Evolutionary conservation across 2,797 vertebrate species (phyloP).

Genomic region (Rhadinocentrus ornatus): DNA sequence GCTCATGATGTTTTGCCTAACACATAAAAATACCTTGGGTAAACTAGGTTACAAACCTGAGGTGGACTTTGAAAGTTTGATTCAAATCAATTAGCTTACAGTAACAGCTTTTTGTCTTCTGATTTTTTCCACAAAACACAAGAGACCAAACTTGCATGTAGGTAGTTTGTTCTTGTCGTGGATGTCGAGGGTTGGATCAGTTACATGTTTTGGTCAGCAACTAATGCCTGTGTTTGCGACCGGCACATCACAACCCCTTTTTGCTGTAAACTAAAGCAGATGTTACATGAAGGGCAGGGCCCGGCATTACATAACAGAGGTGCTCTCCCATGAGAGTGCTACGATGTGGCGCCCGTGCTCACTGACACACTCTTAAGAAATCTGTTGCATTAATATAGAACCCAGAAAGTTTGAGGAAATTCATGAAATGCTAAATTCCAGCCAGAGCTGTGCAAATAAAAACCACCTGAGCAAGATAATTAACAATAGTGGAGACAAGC

Average conservation of each 20-base stretch:
- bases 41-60: too few relatives aligned
- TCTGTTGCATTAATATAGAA: constrained; percentile 5
- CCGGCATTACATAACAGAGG: constrained; percentile 64
- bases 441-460: constrained; percentile 19
- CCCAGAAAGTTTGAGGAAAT: constrained; percentile 1
- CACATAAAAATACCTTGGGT: too few relatives aligned
- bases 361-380: constrained; percentile 2
- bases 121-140: constrained; percentile 11
- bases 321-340: constrained; percentile 18
- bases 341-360: not conserved
- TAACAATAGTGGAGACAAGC: constrained; percentile 25
- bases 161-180: not conserved
- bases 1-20: not conserved
- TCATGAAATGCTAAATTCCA: not conserved
- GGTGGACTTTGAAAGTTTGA: too few relatives aligned
- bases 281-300: constrained; percentile 56
- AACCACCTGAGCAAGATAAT: constrained; percentile 60
- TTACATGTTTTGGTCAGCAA: constrained; percentile 34
- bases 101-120: constrained; percentile 12
- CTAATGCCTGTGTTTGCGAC: constrained; percentile 38
- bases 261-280: constrained; percentile 70
- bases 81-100: not conserved
- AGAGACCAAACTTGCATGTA: not conserved
- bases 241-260: constrained; percentile 38
- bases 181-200: constrained; percentile 14